These are phyloP conservation scores for Aquatica leii DNA, from an alignment of 2,888 invertebrate species.

Conservation along the genomic window DNA sequence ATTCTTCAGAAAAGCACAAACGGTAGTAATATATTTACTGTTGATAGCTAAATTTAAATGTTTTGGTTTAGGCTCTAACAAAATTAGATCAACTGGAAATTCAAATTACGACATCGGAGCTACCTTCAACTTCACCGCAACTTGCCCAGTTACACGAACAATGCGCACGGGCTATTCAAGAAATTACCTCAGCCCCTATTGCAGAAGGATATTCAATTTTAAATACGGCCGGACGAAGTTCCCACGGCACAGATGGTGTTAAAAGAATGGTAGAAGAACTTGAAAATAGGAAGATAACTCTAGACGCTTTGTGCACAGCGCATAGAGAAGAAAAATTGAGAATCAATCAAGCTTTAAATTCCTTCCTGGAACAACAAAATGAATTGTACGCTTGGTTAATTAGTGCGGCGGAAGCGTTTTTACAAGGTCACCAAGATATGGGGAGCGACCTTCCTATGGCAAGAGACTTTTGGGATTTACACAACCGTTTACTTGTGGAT, in stretches of 20 bases:
- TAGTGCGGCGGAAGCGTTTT: slow-evolving; percentile 75
- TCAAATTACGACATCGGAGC: slow-evolving; percentile 71
- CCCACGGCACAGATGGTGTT: slow-evolving; percentile 73
- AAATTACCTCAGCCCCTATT: slow-evolving; percentile 72
- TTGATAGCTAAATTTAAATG: slow-evolving; percentile 19
- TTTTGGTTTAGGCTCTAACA: slow-evolving; percentile 66
- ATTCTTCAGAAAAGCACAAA: slow-evolving; percentile 75
- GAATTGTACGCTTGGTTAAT: slow-evolving; percentile 78
- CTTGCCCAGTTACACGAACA: slow-evolving; percentile 74
- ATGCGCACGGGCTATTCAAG: slow-evolving; percentile 71
- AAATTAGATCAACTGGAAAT: slow-evolving; percentile 79
- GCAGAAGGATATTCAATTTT: slow-evolving; percentile 68
- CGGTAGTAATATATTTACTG: slow-evolving; percentile 59
- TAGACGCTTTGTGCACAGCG: slow-evolving; percentile 70
- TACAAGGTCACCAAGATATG: slow-evolving; percentile 77
- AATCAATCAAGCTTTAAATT: slow-evolving; percentile 72
- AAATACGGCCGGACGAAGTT: slow-evolving; percentile 70
- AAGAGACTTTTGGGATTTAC: slow-evolving; percentile 76
- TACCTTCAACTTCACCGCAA: slow-evolving; percentile 71
- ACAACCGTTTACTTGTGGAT: slow-evolving; percentile 77
- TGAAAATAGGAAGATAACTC: slow-evolving; percentile 74
- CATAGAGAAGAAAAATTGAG: slow-evolving; percentile 74
- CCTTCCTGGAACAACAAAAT: slow-evolving; percentile 74
- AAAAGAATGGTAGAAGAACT: slow-evolving; percentile 74
- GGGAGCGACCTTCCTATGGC: slow-evolving; percentile 73